These are phyloP conservation scores for Catocala nupta DNA, from an alignment of 2,888 invertebrate genomes.

Conservation along the genomic window DNA sequence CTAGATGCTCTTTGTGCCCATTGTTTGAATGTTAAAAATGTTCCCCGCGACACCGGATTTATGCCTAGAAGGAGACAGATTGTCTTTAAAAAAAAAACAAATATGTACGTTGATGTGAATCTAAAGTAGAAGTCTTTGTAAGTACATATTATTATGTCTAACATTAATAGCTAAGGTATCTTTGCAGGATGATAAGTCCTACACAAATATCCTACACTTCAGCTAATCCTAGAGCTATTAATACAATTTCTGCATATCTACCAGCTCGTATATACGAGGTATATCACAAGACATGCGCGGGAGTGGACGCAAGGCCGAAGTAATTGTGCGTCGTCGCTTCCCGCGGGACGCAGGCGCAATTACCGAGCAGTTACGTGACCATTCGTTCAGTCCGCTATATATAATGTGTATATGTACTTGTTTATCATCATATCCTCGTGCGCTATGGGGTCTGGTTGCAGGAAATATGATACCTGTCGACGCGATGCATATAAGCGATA, in stretches of 20 bases:
- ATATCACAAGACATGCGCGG: conserved; percentile 31
- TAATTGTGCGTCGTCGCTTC: conserved; percentile 52
- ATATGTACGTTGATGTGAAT: no score
- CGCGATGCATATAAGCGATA: background rate
- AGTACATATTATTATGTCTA: no score
- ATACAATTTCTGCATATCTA: conserved; percentile 4
- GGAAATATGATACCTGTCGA: conserved; percentile 1
- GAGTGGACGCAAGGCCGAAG: conserved; percentile 57
- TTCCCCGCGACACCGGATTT: no score
- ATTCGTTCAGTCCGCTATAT: conserved; percentile 9
- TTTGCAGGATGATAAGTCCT: no score
- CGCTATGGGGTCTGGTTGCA: background rate
- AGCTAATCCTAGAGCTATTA: conserved; percentile 1
- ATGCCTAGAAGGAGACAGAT: no score
- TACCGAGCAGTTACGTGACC: conserved; percentile 38
- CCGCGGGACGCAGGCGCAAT: conserved; percentile 47
- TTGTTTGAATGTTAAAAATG: no score
- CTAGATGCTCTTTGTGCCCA: no score
- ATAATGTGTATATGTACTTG: conserved; percentile 2
- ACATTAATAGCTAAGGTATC: no score
- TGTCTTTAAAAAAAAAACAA: no score
- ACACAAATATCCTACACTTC: no score
- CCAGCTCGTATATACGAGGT: conserved; percentile 12
- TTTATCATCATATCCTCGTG: conserved; percentile 8
- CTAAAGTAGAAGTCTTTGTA: no score